Evolutionary conservation across 2,113 vertebrate species (phyloP).

Genomic region (Conger conger): DNA sequence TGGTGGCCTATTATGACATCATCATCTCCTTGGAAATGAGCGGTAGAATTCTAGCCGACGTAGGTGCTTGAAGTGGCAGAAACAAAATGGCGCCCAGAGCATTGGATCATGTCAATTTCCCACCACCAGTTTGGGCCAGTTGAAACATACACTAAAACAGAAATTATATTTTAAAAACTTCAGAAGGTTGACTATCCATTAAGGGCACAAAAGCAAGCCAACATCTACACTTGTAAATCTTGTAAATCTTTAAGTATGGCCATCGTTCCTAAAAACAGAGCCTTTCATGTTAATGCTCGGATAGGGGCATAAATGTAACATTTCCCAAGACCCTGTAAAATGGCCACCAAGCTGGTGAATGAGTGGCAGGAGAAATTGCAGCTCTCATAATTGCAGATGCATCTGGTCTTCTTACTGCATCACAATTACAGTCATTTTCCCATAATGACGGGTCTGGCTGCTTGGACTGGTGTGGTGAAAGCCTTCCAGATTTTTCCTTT

Average conservation of each 20-base stretch:
- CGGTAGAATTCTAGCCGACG: not conserved
- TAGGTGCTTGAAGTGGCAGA: too few species aligned
- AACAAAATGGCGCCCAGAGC: too few species aligned
- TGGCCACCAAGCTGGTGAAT: not conserved
- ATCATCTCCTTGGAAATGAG: not conserved
- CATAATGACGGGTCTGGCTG: constrained; percentile 3
- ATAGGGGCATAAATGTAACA: not conserved
- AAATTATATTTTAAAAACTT: too few species aligned
- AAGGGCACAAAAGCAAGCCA: too few species aligned
- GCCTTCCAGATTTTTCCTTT: not conserved
- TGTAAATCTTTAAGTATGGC: not conserved
- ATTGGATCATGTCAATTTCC: too few species aligned
- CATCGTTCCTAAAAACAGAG: not conserved
- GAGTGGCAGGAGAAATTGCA: not conserved
- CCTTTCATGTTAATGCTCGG: not conserved
- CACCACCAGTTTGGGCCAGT: too few species aligned
- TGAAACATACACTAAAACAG: too few species aligned
- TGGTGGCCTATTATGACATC: not conserved
- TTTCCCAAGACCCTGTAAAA: not conserved
- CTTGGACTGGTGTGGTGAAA: not conserved
- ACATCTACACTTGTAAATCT: too few species aligned
- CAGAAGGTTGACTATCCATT: too few species aligned
- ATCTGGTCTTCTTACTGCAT: not conserved
- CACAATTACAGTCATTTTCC: constrained; percentile 4
- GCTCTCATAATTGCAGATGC: not conserved